Percentiles rank a stretch among this genome's conserved stretches.
Evolutionary conservation across 2,888 invertebrate genomes (phyloP).

Genomic region (Drosophila suboccidentalis): DNA sequence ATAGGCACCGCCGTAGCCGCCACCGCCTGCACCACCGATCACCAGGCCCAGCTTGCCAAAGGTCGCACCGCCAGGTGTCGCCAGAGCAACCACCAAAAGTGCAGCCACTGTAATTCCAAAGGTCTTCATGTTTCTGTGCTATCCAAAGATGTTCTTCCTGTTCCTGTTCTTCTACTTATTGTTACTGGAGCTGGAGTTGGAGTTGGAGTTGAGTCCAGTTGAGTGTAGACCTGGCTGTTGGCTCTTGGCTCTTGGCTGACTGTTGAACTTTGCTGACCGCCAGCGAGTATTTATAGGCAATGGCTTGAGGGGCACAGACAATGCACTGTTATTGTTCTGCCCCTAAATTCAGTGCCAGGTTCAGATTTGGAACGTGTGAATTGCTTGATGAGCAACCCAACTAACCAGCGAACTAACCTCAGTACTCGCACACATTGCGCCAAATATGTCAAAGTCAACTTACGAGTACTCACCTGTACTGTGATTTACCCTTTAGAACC

Average conservation of each 20-base stretch:
- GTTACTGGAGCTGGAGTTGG: not conserved
- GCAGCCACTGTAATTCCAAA: slow-evolving; percentile 36
- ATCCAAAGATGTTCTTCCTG: slow-evolving; percentile 10
- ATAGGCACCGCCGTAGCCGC: slow-evolving; percentile 46
- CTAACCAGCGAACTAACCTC: slow-evolving; percentile 20
- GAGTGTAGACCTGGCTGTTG: slow-evolving; percentile 20
- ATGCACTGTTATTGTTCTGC: slow-evolving; percentile 65
- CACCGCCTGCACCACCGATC: slow-evolving; percentile 51
- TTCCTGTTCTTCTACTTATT: not conserved
- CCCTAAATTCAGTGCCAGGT: not conserved
- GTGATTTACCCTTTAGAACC: slow-evolving; percentile 25
- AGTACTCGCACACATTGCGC: slow-evolving; percentile 5
- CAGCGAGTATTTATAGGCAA: slow-evolving; percentile 64
- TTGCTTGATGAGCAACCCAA: slow-evolving; percentile 53
- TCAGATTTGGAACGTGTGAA: slow-evolving; percentile 61
- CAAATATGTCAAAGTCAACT: slow-evolving; percentile 65
- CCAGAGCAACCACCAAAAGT: slow-evolving; percentile 37
- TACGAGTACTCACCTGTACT: slow-evolving; percentile 8
- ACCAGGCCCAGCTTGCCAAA: slow-evolving; percentile 74
- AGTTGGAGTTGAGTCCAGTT: not conserved
- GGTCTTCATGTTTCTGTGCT: slow-evolving; percentile 57
- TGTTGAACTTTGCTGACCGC: slow-evolving; percentile 66
- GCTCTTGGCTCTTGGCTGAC: slow-evolving; percentile 46
- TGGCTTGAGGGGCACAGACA: slow-evolving; percentile 44
- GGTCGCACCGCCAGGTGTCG: slow-evolving; percentile 66